These are phyloP conservation scores for human (Homo sapiens) DNA, from an alignment of 2,113 vertebrate species.

Conservation along the genomic window GRCh38 chr2:154244001-154244500, in stretches of 20 bases:
- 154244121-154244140: conserved; percentile 7
- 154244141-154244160: neutral
- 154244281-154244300: conserved; percentile 20
- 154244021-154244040: neutral
- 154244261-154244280: neutral
- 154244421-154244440: neutral
- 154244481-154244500: neutral
- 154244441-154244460: neutral
- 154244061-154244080: neutral
- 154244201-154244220: neutral
- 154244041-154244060: conserved; percentile 2
- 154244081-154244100: neutral
- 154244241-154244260: conserved; percentile 20
- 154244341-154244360: neutral
- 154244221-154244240: neutral
- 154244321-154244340: neutral
- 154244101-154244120: neutral
- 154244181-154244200: neutral
- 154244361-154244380: neutral
- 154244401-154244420: neutral
- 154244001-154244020: neutral
- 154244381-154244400: neutral
- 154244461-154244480: neutral
- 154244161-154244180: neutral
- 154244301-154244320: neutral